phyloP scores from a whole-genome alignment of 37 sponge, comb jelly and placozoan species.

The Lycopodina hypogea region DNA sequence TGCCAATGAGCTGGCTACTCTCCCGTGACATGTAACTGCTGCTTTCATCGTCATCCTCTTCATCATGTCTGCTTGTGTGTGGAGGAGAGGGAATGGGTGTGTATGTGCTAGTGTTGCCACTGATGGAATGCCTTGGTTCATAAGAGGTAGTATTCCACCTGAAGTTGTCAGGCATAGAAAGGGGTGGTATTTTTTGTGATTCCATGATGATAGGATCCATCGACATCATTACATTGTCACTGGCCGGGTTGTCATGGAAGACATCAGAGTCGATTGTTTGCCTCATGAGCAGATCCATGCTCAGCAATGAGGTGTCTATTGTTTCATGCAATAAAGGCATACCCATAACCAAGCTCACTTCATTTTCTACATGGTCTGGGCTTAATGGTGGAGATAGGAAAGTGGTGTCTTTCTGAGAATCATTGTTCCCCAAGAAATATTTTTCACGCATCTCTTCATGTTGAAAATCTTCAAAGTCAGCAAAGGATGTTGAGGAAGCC shows the following conservation, averaged over 20 bases:
- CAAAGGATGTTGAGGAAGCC: slow-evolving; percentile 16
- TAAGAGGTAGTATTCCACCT: slow-evolving; percentile 49
- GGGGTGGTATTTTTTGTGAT: neutral
- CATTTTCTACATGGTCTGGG: slow-evolving; percentile 10
- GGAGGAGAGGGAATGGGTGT: slow-evolving; percentile 47
- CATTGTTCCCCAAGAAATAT: slow-evolving; percentile 4
- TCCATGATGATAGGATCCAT: neutral
- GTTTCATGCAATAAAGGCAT: neutral
- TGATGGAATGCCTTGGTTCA: slow-evolving; percentile 26
- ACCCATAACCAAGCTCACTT: neutral
- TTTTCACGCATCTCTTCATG: neutral
- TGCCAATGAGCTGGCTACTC: neutral
- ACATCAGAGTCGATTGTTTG: slow-evolving; percentile 1
- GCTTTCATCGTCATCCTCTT: neutral
- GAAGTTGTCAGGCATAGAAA: slow-evolving; percentile 48
- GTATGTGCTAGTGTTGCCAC: slow-evolving; percentile 14
- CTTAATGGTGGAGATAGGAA: slow-evolving; percentile 19
- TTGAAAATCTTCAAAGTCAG: slow-evolving; percentile 31
- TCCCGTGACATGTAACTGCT: too few species aligned
- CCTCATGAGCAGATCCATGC: neutral
- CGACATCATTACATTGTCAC: neutral
- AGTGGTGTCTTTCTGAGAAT: neutral
- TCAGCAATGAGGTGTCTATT: neutral
- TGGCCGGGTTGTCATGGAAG: neutral
- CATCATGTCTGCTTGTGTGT: neutral